Conservation (phyloP, 1,140 invertebrate genomes). For the Hesperophylax magnus region DNA sequence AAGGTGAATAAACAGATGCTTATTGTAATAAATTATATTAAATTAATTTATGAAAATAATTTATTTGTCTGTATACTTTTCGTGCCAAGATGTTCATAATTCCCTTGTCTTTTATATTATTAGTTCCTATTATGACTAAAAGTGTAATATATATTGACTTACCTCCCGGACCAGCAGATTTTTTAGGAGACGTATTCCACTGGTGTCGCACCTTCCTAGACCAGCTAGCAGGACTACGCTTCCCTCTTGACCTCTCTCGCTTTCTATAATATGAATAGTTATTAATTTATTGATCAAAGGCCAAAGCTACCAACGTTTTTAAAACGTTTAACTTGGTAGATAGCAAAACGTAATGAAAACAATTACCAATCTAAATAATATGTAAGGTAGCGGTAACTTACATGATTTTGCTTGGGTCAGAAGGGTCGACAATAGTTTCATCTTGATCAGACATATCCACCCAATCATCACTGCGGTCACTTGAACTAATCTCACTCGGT, state of each 20-base stretch:
- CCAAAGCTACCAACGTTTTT: background rate
- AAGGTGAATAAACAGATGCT: too few relatives aligned
- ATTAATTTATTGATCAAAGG: background rate
- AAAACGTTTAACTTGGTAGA: too few relatives aligned
- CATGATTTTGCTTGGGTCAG: conserved; percentile 68
- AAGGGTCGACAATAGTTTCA: conserved; percentile 63
- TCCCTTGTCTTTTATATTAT: too few relatives aligned
- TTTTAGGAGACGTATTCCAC: conserved; percentile 66
- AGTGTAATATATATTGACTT: conserved; percentile 5
- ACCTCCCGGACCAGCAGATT: conserved; percentile 56
- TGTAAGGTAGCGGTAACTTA: conserved; percentile 58
- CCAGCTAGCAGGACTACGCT: conserved; percentile 68
- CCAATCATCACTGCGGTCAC: conserved; percentile 78
- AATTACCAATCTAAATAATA: too few relatives aligned
- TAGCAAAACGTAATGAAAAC: too few relatives aligned
- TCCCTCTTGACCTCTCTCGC: conserved; percentile 64
- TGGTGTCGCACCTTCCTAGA: conserved; percentile 69
- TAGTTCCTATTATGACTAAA: background rate
- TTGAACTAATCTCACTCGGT: conserved; percentile 68
- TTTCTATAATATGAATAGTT: conserved; percentile 61
- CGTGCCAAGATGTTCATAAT: too few relatives aligned
- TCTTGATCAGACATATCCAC: conserved; percentile 76
- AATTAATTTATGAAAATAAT: too few relatives aligned
- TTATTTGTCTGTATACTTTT: too few relatives aligned
- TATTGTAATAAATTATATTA: too few relatives aligned